Base-by-base conservation (phyloP, 1,140 invertebrate genomes). In the Berghia stephanieae region DNA sequence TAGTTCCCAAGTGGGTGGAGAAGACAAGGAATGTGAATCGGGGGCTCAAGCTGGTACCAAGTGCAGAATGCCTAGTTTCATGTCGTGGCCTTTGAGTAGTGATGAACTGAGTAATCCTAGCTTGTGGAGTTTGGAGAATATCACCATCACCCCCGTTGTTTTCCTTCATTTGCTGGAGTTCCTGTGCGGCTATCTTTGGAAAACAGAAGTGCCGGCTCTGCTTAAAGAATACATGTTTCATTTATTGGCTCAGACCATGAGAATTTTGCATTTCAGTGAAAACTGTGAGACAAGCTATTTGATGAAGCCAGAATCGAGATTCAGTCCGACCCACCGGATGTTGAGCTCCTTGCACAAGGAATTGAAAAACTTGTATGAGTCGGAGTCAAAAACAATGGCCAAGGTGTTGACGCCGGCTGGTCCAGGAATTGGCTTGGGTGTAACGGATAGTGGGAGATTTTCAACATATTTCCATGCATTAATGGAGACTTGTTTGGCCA, bases 141-240 rank as follows among this genome's bases (percentile, higher is more conserved):
- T 87, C 31, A 78, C 83, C 18, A 86, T 89, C 24, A 83, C 88
- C 34, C 81, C 87, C 4, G 73, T 85, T 0, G 86, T 87, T 21
- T 84, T 88, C 70, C 78, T 82, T 31, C 83, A 87, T 57, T 78
- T 87, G 68, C 84, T 88, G 44, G 87, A 89, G 80, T 79, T 87
- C 57, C 46, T 88, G 5, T 85, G 84, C 63, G 79, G 83, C 13
- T 88, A 88, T 72, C 57, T 89, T 16, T 87, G 87, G 86, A 83
- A 83, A 36, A 86, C 86, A 13, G 87, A 88, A 46, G 80, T 86
- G 21, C 87, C 88, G 18, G 84, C 86, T 31, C 63, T 88, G 18
- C 74, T 89, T n/a, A 89, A 89, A 75, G 88, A 89, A 77, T 83
- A 84, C 43, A 71, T 89, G 52, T 89, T 89, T 74, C 86, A 88